phyloP scores from a whole-genome alignment of 2,888 invertebrate species.

The Eupithecia inturbata region DNA sequence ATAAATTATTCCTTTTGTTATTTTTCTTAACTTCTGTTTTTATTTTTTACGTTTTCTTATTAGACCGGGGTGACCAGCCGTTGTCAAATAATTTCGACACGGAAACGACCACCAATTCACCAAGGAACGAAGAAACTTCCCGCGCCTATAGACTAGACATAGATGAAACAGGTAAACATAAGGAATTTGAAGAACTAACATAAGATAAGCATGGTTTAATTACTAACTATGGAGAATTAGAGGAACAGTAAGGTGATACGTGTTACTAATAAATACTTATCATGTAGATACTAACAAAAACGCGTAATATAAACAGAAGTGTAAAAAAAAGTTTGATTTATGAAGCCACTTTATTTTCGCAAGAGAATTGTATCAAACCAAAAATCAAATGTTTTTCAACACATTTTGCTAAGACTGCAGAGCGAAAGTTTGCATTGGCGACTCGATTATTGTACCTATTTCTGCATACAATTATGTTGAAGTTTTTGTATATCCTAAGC shows the following conservation, averaged over 20 bases:
- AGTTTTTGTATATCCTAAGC: background rate
- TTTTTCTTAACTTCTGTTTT: background rate
- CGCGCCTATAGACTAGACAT: background rate
- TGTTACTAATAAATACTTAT: background rate
- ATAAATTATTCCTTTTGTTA: background rate
- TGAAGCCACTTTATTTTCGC: background rate
- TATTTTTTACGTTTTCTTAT: constrained; percentile 29
- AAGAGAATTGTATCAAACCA: background rate
- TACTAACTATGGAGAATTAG: background rate
- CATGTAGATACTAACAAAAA: background rate
- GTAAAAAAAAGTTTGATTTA: background rate
- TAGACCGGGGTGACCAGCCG: constrained; percentile 38
- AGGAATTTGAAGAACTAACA: background rate
- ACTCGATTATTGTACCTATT: background rate
- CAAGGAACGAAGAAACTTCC: background rate
- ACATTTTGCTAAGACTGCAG: background rate
- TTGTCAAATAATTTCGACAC: constrained; percentile 7
- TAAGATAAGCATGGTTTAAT: background rate
- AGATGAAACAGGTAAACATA: constrained; percentile 3
- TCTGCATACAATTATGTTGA: background rate
- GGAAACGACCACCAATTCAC: constrained; percentile 12
- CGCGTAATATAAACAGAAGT: background rate
- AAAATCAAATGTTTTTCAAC: background rate
- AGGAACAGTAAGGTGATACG: background rate
- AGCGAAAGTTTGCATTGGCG: constrained; percentile 8